Evolutionary conservation across 1,140 invertebrate genomes (phyloP).

Genomic region (Leptonema lineaticorne): DNA sequence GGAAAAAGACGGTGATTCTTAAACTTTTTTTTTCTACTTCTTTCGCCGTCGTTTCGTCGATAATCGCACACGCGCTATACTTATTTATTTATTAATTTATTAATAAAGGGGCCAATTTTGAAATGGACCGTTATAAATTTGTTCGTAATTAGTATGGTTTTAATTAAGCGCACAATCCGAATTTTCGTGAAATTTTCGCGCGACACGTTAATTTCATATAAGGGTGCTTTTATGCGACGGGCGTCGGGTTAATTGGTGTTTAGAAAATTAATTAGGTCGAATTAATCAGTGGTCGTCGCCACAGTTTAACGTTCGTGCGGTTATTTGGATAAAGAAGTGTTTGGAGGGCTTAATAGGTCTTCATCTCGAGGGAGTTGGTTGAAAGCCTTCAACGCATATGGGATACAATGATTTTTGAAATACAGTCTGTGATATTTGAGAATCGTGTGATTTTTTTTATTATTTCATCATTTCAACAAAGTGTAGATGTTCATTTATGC

Average conservation of each 20-base stretch:
- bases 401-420: conserved; percentile 29
- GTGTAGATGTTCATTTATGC: too few relatives aligned
- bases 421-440: not conserved
- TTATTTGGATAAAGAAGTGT: conserved; percentile 33
- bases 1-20: not conserved
- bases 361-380: conserved; percentile 30
- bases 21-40: conserved; percentile 6
- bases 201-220: too few relatives aligned
- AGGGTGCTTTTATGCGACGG: too few relatives aligned
- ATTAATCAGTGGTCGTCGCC: not conserved
- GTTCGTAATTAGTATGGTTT: too few relatives aligned
- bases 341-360: conserved; percentile 33
- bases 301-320: conserved; percentile 15
- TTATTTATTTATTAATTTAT: not conserved
- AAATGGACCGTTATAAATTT: too few relatives aligned
- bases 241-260: too few relatives aligned
- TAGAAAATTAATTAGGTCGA: too few relatives aligned
- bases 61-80: too few relatives aligned
- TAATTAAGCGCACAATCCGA: too few relatives aligned
- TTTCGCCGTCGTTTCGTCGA: not conserved
- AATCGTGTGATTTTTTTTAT: not conserved
- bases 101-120: too few relatives aligned
- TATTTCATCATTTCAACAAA: not conserved
- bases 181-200: too few relatives aligned
- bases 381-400: conserved; percentile 32